phyloP scores from a whole-genome alignment of 2,113 vertebrate genomes.

The Triplophysa dalaica region DNA sequence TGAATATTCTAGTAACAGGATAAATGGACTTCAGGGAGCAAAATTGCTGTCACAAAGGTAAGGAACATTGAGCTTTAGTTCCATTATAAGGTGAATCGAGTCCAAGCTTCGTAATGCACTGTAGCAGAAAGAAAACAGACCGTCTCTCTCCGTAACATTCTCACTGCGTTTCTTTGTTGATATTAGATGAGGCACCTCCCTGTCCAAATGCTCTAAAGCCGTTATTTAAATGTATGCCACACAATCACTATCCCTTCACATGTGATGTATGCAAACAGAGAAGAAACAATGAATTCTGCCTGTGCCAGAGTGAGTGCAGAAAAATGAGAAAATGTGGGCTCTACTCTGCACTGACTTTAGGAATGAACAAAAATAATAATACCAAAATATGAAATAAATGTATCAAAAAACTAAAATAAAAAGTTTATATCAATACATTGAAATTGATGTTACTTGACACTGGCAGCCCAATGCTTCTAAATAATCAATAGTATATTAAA shows the following conservation, averaged over 20 bases:
- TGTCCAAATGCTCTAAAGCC: background rate
- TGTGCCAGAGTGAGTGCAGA: background rate
- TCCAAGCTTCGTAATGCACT: background rate
- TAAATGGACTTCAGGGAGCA: background rate
- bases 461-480: no score
- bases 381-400: no score
- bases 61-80: background rate
- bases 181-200: conserved; percentile 5
- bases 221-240: conserved; percentile 4
- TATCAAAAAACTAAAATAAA: no score
- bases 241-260: background rate
- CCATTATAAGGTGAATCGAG: no score
- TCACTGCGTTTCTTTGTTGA: conserved; percentile 3
- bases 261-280: conserved; percentile 5
- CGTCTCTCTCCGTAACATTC: background rate
- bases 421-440: no score
- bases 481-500: no score
- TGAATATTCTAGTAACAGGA: background rate
- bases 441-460: no score
- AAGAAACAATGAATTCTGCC: background rate
- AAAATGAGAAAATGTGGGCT: conserved; percentile 2
- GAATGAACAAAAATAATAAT: background rate
- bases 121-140: background rate
- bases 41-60: background rate
- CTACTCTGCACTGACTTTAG: background rate